Percentiles rank a stretch among this genome's conserved stretches.
Conservation (phyloP, 2,888 invertebrate species). For the Pardosa pseudoannulata region DNA sequence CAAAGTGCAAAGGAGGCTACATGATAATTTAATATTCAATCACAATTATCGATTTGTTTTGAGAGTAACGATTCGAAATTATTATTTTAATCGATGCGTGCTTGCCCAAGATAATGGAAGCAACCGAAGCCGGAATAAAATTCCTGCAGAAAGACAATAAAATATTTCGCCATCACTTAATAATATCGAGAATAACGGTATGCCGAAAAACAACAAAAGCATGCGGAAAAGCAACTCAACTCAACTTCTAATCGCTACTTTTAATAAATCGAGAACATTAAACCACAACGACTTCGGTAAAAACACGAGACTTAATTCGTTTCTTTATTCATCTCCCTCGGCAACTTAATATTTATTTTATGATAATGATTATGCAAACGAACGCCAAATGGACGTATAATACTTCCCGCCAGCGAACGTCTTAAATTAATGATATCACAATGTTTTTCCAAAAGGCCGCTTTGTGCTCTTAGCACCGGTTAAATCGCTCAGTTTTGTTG, state of each 20-base stretch:
- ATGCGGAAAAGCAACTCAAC: no score
- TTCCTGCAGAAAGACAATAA: no score
- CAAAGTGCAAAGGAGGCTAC: no score
- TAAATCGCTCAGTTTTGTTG: conserved; percentile 40
- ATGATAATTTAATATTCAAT: no score
- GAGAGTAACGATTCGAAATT: no score
- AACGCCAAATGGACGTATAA: conserved; percentile 28
- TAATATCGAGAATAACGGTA: no score
- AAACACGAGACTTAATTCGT: conserved; percentile 58
- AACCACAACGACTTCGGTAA: conserved; percentile 8
- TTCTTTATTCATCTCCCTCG: conserved; percentile 42
- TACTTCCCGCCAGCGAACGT: conserved; percentile 37
- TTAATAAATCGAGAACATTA: conserved; percentile 20
- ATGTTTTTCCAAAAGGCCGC: conserved; percentile 53
- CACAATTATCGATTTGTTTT: no score
- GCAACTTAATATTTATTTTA: conserved; percentile 70
- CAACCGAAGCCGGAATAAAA: no score
- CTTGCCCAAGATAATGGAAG: no score
- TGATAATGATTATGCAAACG: conserved; percentile 70
- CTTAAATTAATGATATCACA: conserved; percentile 57
- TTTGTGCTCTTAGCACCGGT: conserved; percentile 27
- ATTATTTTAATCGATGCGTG: no score
- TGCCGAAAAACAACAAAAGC: no score
- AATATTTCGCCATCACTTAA: no score
- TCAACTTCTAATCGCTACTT: conserved; percentile 16